Evolutionary conservation across 2,113 vertebrate species (phyloP).

Genomic region (Eidolon helvum): DNA sequence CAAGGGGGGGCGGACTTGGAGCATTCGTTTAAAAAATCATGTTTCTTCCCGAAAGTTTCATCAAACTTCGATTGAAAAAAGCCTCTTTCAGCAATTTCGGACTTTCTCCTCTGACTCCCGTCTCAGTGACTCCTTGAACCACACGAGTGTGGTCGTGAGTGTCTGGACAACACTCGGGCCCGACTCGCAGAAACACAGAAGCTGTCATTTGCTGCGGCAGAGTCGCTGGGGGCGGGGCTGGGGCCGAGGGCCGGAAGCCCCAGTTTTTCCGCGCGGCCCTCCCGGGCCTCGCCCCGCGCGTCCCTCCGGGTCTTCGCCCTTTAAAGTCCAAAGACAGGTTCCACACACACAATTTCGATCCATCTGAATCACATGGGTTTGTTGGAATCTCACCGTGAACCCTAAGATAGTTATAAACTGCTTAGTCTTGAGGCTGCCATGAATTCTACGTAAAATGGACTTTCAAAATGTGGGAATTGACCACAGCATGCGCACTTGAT

Average conservation of each 20-base stretch:
- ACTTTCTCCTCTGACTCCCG: too few species aligned
- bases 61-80: neutral
- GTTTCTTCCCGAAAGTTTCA: neutral
- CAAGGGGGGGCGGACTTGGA: fast-evolving
- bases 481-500: fast-evolving
- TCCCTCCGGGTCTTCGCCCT: too few species aligned
- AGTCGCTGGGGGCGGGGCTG: fast-evolving
- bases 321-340: too few species aligned
- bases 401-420: too few species aligned
- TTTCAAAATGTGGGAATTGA: neutral
- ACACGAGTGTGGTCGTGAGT: fast-evolving
- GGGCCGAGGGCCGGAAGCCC: fast-evolving
- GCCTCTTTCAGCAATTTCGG: too few species aligned
- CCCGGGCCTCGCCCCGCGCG: too few species aligned
- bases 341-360: neutral
- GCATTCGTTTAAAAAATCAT: fast-evolving
- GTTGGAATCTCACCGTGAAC: neutral
- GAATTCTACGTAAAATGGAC: neutral
- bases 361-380: neutral
- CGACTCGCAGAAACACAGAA: too few species aligned
- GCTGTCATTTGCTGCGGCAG: fast-evolving
- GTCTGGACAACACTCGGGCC: neutral
- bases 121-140: too few species aligned
- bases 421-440: neutral
- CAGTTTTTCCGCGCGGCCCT: too few species aligned